Evolutionary conservation across 1,140 invertebrate genomes (phyloP).

Genomic region (Argopecten irradians): DNA sequence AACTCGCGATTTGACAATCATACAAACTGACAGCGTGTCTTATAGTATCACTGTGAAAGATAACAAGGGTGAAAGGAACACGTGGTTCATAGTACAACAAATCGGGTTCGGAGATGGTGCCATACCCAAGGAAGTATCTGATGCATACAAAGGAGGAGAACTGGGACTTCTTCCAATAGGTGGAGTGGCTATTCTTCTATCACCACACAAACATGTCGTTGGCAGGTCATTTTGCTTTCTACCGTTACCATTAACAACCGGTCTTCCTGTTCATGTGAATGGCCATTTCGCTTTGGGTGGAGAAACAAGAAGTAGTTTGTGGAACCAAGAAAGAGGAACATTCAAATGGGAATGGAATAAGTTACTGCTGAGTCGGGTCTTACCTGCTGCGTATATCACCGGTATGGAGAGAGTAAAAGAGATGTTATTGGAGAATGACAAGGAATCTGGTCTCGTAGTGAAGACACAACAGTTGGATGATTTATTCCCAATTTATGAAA

Average conservation of each 20-base stretch:
- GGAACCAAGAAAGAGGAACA: constrained; percentile 53
- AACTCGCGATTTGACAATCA: neutral
- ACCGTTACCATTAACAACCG: constrained; percentile 67
- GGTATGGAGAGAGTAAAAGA: constrained; percentile 45
- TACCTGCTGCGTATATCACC: constrained; percentile 63
- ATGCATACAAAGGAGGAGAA: constrained; percentile 50
- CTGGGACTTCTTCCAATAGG: constrained; percentile 64
- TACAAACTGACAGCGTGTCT: constrained; percentile 15
- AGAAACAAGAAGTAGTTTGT: constrained; percentile 69
- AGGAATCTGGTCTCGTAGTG: neutral
- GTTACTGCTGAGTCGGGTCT: constrained; percentile 55
- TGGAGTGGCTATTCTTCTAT: constrained; percentile 61
- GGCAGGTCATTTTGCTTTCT: constrained; percentile 69
- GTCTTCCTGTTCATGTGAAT: constrained; percentile 72
- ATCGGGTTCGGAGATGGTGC: constrained; percentile 58
- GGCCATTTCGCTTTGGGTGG: constrained; percentile 73
- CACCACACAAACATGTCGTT: neutral
- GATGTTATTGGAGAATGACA: neutral
- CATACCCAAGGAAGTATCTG: constrained; percentile 40
- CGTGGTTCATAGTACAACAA: constrained; percentile 60
- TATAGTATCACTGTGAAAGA: constrained; percentile 50
- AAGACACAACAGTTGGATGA: constrained; percentile 36
- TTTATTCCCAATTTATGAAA: constrained; percentile 46
- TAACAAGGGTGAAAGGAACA: neutral
- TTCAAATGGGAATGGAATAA: constrained; percentile 67